Conservation (phyloP, 2,888 invertebrate genomes). For the Laothoe populi region DNA sequence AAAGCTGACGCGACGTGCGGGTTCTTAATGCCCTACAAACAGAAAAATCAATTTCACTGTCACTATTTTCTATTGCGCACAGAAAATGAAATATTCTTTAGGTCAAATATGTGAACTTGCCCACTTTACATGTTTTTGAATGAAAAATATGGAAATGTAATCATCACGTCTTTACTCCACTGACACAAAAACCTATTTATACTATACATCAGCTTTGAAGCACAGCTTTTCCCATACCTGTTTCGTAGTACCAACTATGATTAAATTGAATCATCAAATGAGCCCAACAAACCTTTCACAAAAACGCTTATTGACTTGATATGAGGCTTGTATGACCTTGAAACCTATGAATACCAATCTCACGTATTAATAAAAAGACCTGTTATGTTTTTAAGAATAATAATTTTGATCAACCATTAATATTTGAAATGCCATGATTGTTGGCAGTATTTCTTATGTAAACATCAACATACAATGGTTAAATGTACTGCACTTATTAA, state of each 20-base stretch:
- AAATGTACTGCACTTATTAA: constrained; percentile 39
- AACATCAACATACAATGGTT: constrained; percentile 50
- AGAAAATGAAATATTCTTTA: constrained; percentile 7
- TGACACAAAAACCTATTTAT: neutral
- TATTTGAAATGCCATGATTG: constrained; percentile 11
- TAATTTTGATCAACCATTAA: constrained; percentile 2
- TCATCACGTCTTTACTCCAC: neutral
- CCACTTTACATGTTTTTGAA: constrained; percentile 14
- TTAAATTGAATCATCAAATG: constrained; percentile 1
- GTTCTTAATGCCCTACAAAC: constrained; percentile 21
- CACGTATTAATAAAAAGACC: neutral
- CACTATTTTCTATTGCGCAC: constrained; percentile 22
- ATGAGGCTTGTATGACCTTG: neutral
- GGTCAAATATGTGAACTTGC: constrained; percentile 13
- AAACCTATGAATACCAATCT: neutral
- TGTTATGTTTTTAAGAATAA: neutral
- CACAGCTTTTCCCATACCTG: neutral
- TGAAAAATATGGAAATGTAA: constrained; percentile 13
- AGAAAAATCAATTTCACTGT: constrained; percentile 26
- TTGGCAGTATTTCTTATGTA: constrained; percentile 37
- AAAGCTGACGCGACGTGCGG: constrained; percentile 25
- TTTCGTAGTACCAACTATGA: neutral
- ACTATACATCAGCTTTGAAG: neutral
- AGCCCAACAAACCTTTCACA: constrained; percentile 19
- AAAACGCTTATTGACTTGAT: neutral